A percentile compares a stretch with the other conserved stretches of the same genome.
Evolutionary conservation across 2,797 vertebrate genomes (phyloP).

Genomic region (Tolypeutes matacus): DNA sequence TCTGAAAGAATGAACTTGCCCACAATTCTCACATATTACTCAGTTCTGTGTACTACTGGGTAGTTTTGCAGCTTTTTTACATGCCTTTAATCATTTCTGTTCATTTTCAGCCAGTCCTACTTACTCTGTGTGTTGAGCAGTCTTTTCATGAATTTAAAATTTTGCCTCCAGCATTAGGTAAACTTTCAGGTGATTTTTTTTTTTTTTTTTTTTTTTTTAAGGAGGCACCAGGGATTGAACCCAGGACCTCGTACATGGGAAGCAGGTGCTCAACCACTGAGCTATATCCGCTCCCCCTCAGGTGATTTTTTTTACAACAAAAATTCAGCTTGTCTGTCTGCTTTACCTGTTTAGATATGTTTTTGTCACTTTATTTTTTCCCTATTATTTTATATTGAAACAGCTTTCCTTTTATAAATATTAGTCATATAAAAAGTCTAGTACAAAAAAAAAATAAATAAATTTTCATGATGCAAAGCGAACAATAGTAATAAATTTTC

Average conservation of each 20-base stretch:
- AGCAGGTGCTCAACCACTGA: too few relatives aligned
- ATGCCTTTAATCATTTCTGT: constrained; percentile 36
- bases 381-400: constrained; percentile 44
- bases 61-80: constrained; percentile 56
- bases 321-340: not conserved
- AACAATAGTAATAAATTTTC: too few relatives aligned
- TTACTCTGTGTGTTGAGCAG: not conserved
- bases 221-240: too few relatives aligned
- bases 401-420: constrained; percentile 58
- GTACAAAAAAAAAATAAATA: too few relatives aligned
- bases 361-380: constrained; percentile 27
- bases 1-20: constrained; percentile 41
- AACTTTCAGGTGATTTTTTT: constrained; percentile 6
- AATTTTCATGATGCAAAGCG: too few relatives aligned
- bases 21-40: not conserved
- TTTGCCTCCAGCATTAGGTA: not conserved
- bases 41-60: not conserved
- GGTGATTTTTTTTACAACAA: not conserved
- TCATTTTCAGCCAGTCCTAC: constrained; percentile 18
- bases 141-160: constrained; percentile 31
- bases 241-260: too few relatives aligned
- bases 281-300: not conserved
- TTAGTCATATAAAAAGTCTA: constrained; percentile 55
- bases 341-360: constrained; percentile 37
- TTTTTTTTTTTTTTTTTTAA: not conserved